These are phyloP conservation scores for Netelia inedita DNA, from an alignment of 2,888 invertebrate genomes.

Conservation along the genomic window DNA sequence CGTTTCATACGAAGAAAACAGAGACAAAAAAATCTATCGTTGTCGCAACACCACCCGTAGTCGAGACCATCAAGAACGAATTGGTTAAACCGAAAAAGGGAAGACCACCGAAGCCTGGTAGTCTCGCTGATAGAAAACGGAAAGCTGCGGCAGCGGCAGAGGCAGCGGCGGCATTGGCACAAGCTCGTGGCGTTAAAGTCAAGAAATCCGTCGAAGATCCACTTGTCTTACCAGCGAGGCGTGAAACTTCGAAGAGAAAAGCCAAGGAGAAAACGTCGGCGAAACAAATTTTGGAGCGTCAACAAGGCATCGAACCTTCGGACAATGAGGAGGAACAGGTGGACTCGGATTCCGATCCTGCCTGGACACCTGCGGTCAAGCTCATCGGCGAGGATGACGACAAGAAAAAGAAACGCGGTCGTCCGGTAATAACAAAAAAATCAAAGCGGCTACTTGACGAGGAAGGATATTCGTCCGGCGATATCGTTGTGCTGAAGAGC, in stretches of 20 bases:
- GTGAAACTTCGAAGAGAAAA: slow-evolving; percentile 88
- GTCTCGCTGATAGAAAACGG: slow-evolving; percentile 83
- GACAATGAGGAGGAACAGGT: slow-evolving; percentile 87
- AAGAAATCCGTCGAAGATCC: slow-evolving; percentile 86
- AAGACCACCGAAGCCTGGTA: slow-evolving; percentile 85
- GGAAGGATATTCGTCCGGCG: slow-evolving; percentile 87
- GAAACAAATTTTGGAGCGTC: slow-evolving; percentile 86
- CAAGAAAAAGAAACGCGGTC: slow-evolving; percentile 83
- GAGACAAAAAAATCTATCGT: slow-evolving; percentile 74
- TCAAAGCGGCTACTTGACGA: slow-evolving; percentile 85
- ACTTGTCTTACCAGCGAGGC: slow-evolving; percentile 84
- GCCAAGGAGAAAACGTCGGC: slow-evolving; percentile 89
- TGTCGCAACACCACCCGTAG: slow-evolving; percentile 18
- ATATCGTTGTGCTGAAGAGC: slow-evolving; percentile 82
- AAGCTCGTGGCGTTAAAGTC: slow-evolving; percentile 80
- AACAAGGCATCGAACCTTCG: slow-evolving; percentile 80
- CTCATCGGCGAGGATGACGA: slow-evolving; percentile 83
- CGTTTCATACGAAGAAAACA: slow-evolving; percentile 79
- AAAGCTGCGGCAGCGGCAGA: slow-evolving; percentile 83
- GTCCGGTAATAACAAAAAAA: slow-evolving; percentile 80
- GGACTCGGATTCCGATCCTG: slow-evolving; percentile 90
- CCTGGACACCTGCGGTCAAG: slow-evolving; percentile 90
- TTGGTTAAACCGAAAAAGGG: slow-evolving; percentile 81
- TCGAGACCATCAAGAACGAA: slow-evolving; percentile 56
- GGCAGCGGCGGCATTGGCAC: slow-evolving; percentile 78